Base-by-base conservation (phyloP, 2,797 vertebrate genomes). In the Ataeniobius toweri region DNA sequence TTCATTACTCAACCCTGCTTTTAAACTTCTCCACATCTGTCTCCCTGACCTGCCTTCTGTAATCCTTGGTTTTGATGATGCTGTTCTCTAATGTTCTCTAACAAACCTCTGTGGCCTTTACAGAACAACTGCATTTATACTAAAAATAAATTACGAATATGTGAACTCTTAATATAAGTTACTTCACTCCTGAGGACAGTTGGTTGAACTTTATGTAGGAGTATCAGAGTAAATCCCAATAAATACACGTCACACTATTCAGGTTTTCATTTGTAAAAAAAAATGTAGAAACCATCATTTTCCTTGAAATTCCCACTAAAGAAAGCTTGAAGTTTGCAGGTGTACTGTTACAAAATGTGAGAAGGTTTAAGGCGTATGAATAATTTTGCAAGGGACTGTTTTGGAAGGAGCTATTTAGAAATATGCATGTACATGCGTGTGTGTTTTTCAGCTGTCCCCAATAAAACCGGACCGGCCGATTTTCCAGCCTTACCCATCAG, bases 401-500 rank as follows among this genome's bases (percentile, higher is more conserved):
- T 65, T 20, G 20, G 31, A n/a, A n/a, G 51, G 16, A 16, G 55
- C 39, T 18, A 16, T 26, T 46, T 26, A n/a, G 61, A 20, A 36
- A 63, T 63, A 65, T 39, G 0, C 61, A 22, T 73, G 50, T 3
- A 26, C 6, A 16, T 73, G 2, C 81, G 16, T 79, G 48, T 77
- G 20, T 80, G 5, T 80, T 56, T 68, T 24, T 74, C 82, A 97
- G 97, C 83, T 94, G 82, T 96, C 94, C 1, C 73, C 81, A 9
- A 83, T 92, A 77, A 93, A 96, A 78, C 48, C 93, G 67, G 95
- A 96, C 55, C 95, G 95, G 85, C 78, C 94, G 1, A 85, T 96
- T 77, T 97, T 98, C 86, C 96, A 97, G 90, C 95, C 97, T 0
- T 96, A 94, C 85, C 97, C 97, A 0, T 96, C 96, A 1, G 95